Evolutionary conservation across 2,888 invertebrate species (phyloP), one percentile per base, ranked within the genome.

Genomic region (Serripes groenlandicus): DNA sequence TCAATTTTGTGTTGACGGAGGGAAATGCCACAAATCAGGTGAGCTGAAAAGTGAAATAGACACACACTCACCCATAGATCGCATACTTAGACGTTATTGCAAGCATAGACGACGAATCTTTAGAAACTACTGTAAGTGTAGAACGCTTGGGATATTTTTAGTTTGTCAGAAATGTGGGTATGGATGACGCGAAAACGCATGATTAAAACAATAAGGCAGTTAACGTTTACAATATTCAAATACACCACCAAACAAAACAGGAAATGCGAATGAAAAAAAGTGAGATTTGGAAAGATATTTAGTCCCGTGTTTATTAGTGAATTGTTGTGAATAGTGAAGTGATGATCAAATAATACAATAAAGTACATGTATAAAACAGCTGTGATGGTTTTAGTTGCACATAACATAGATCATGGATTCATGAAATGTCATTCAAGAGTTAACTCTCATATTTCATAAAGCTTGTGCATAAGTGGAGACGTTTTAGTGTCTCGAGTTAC

Each of bases 1-100:
- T 74, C 96, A 97, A 35, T 96, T 96, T 90, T 98, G 98, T 93
- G 96, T 96, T 0, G 94, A 95, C 0, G 97, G 97, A 0, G 95
- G 96, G 26, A 89, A 91, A 2, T 98, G 98, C 90, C 87, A 92
- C 49, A 90, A 90, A 70, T 86, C 92, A 90, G 94, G 94, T 93
- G 91, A 92, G 89, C 85, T 90, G 60, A 79, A 86, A 49, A 87
- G 89, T 81, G 88, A 88, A 71, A 89, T 92, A 79, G 92, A 92
- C 88, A 90, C 91, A 62, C 90, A 90, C 85, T 89, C 92, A 62
- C 89, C 92, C n/a, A 89, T 92, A 69, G 92, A 92, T 88, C 86
- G 89, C 70, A 90, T 91, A 76, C 85, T 93, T 78, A 89, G 90
- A 85, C 90, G 89, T 81, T 92, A 91, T 84, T 93, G 93, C 88